Evolutionary conservation across 2,113 vertebrate species (phyloP).

Genomic region (Actinemys pallida): DNA sequence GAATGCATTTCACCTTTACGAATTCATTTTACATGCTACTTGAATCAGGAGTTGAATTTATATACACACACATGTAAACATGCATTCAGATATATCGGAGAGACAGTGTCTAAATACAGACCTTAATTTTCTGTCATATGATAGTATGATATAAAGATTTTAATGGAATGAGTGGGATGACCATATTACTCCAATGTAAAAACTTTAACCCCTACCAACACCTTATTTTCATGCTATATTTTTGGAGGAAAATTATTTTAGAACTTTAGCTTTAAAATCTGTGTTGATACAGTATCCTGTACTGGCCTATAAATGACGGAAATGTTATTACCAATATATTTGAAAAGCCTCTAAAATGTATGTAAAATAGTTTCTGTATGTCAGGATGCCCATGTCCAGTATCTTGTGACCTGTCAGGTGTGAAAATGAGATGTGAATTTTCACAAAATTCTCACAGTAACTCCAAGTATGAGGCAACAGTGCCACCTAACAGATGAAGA

Average conservation of each 20-base stretch:
- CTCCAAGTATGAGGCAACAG: neutral
- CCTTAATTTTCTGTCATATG: neutral
- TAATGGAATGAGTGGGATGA: neutral
- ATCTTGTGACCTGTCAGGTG: neutral
- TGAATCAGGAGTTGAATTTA: neutral
- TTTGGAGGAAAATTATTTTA: neutral
- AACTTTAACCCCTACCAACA: neutral
- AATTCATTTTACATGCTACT: neutral
- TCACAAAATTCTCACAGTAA: neutral
- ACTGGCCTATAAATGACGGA: neutral
- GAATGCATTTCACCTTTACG: neutral
- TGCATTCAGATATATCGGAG: rapidly evolving
- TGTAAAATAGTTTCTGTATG: neutral
- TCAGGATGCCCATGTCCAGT: neutral
- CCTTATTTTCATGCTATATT: rapidly evolving
- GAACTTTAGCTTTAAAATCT: neutral
- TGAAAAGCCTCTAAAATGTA: neutral
- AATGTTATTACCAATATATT: neutral
- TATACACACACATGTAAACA: neutral
- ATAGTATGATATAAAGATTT: neutral
- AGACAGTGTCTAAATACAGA: neutral
- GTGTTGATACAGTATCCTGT: neutral
- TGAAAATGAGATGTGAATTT: neutral
- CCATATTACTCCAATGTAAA: neutral
- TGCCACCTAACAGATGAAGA: neutral